Base-by-base conservation (phyloP, 2,888 invertebrate species). In the Orchestes rusci region DNA sequence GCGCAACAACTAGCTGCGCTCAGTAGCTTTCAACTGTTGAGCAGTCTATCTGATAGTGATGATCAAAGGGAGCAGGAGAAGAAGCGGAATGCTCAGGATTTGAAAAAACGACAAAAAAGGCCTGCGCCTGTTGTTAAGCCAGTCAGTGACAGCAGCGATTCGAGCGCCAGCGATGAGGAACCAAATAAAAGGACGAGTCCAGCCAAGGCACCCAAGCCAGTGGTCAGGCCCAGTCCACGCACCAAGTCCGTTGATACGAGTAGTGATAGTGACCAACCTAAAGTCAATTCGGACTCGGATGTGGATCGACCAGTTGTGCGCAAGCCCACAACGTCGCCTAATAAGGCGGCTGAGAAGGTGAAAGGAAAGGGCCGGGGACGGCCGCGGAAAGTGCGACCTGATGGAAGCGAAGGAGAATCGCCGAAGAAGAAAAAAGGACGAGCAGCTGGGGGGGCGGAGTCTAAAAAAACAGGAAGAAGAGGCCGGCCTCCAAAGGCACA, bases 41-140 rank as follows among this genome's bases (percentile, higher is more conserved):
- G 79, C 52, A 76, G 77, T 59, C 65, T 79, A 10, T 78, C 79
- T 3, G 45, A 45, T 18, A 50, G 43, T 15, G 50, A 52, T 17
- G 42, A 45, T 15, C 37, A 50, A 27, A 31, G 20, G 7, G 37
- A 39, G 13, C 28, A 36, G 12, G 78, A 79, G 53, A 44, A 41
- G 23, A 37, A 27, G 20, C 17, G 23, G 7, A 7, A 23, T 23
- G 10, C 23, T 23, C 7, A 7, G 10, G 23, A 5, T 10, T 7
- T 23, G 7, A 23, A 23, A 7, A 7, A n/a, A 17, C 12, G n/a
- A 35, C 10, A 13, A n/a, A 17, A 16, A n/a, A 8, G 12, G 10
- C 18, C 28, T 12, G n/a, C 31, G 5, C 10, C 27, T 2, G 15
- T 13, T 28, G 28, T 39, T n/a, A 15, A 38, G n/a, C 18, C 33